These are phyloP conservation scores for Eurypyga helias DNA, from an alignment of 2,113 vertebrate species.

Conservation along the genomic window DNA sequence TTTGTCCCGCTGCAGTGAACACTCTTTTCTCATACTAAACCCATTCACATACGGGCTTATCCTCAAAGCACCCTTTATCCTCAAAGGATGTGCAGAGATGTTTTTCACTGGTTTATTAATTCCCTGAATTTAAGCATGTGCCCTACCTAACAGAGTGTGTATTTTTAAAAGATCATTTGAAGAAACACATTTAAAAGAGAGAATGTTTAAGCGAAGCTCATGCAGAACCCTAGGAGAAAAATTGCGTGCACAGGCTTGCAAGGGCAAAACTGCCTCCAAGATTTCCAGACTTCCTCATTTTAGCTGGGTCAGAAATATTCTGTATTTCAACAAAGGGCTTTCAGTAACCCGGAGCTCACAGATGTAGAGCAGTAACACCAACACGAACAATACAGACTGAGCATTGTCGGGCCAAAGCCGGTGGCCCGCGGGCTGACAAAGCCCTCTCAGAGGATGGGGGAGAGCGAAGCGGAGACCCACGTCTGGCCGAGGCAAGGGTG, in stretches of 20 bases:
- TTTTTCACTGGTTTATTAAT: neutral
- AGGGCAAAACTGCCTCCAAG: neutral
- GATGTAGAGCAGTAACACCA: conserved; percentile 15
- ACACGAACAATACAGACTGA: neutral
- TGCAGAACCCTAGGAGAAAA: neutral
- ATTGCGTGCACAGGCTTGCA: neutral
- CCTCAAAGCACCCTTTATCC: neutral
- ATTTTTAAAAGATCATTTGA: neutral
- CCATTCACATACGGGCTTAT: neutral
- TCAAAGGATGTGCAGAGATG: neutral
- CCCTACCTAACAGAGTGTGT: neutral
- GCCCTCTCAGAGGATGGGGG: rapidly evolving
- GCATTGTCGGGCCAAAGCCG: neutral
- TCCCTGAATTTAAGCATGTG: neutral
- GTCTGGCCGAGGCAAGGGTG: neutral
- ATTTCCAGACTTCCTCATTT: neutral
- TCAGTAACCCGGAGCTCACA: neutral
- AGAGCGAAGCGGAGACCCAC: neutral
- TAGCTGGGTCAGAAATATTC: neutral
- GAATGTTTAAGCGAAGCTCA: neutral
- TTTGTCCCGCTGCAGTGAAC: neutral
- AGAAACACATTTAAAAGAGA: neutral
- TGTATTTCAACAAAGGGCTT: neutral
- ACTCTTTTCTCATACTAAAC: neutral
- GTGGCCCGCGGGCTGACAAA: neutral